Evolutionary conservation across 2,113 vertebrate genomes (phyloP), one percentile per base, ranked within the genome.

Genomic region (Falcunculus frontatus): DNA sequence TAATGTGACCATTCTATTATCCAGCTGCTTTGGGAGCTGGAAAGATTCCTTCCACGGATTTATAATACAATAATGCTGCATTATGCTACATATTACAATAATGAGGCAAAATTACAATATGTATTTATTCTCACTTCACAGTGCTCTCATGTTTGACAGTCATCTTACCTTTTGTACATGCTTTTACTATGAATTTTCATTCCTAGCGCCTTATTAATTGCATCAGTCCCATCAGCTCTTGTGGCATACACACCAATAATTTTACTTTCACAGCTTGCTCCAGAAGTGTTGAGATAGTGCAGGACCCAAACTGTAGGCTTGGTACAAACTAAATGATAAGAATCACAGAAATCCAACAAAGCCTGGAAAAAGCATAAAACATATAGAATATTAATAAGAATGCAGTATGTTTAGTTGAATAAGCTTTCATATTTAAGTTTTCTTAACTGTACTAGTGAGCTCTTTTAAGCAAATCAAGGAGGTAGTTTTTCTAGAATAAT

Each of bases 251-350:
- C 96, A 73, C 98, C 98, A 53, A 98, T 95, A 80, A 98, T 94
- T 90, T 97, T 98, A 93, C 97, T 98, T 94, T 98, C 97, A 90
- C 97, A 98, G 95, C 98, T 98, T 75, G 96, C 96, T 84, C 97
- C 97, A 73, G 96, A 98, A 68, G 97, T 98, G 85, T 84, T 98
- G 63, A 98, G 97, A 84, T 98, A 98, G 90, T 98, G 97, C 35
- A 98, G 93, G 73, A 98, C 97, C 98, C 98, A 98, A 68, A 98
- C 98, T 18, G 97, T 97, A 56, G 98, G 97, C 65, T 98, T 97
- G 80, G 94, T 97, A 80, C 98, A 98, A 88, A 98, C 92, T 72
- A 98, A 97, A 65, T 97, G 53, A 26, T 98, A 98, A 3, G 98
- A 98, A 84, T 97, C 85, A 37, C 98, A 98, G 80, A 98, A 98